These are phyloP conservation scores for Yasuhikotakia modesta DNA, from an alignment of 2,797 vertebrate genomes.

Conservation along the genomic window DNA sequence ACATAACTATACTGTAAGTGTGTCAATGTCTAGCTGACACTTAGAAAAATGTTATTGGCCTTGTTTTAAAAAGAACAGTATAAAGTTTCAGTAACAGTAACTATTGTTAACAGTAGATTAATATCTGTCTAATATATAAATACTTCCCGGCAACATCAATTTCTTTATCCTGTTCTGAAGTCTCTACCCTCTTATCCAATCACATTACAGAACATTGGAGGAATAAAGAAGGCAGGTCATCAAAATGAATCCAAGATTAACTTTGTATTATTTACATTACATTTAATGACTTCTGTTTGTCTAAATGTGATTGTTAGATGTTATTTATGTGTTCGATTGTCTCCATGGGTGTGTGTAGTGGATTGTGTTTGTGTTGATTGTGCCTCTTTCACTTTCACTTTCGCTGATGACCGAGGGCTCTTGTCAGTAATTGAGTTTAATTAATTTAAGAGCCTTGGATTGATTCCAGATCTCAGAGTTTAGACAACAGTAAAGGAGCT, in stretches of 20 bases:
- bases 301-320: conserved; percentile 39
- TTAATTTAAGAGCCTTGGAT: conserved; percentile 44
- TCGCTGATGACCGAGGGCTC: conserved; percentile 50
- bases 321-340: conserved; percentile 8
- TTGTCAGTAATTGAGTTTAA: conserved; percentile 55
- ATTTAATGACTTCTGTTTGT: conserved; percentile 6
- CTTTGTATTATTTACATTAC: conserved; percentile 9
- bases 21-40: background rate
- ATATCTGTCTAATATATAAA: background rate
- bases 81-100: background rate
- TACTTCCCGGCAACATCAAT: background rate
- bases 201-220: background rate
- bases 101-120: background rate
- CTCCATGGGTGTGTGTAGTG: conserved; percentile 24
- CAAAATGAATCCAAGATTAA: background rate
- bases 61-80: background rate
- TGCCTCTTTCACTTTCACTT: no score
- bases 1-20: background rate
- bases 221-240: background rate
- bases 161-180: background rate
- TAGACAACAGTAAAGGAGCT: conserved; percentile 34
- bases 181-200: background rate
- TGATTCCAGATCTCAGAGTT: conserved; percentile 41
- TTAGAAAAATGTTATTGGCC: background rate
- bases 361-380: conserved; percentile 29